Evolutionary conservation across 2,797 vertebrate genomes (phyloP).

Genomic region (Pseudochirops cupreus): DNA sequence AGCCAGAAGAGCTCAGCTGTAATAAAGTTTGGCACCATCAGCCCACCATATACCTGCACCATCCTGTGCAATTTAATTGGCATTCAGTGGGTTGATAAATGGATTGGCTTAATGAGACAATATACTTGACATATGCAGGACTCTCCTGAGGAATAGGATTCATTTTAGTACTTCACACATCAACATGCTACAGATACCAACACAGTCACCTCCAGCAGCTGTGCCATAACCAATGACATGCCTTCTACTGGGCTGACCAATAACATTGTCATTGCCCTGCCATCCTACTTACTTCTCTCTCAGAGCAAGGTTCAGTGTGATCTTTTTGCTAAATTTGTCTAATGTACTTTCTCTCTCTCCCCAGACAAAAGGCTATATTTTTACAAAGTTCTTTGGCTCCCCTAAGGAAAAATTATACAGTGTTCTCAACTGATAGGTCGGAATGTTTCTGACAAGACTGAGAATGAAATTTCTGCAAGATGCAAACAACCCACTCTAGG

Average conservation of each 20-base stretch:
- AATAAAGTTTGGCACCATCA: conserved; percentile 90
- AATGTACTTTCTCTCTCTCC: conserved; percentile 50
- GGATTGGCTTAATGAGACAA: conserved; percentile 95
- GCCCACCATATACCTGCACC: conserved; percentile 92
- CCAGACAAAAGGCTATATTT: conserved; percentile 53
- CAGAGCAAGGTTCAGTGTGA: neutral
- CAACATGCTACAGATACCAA: conserved; percentile 92
- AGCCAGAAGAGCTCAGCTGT: conserved; percentile 92
- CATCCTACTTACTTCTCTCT: conserved; percentile 53
- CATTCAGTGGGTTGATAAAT: conserved; percentile 95
- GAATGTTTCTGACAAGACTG: conserved; percentile 17
- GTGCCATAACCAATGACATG: conserved; percentile 83
- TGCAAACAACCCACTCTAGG: conserved; percentile 32
- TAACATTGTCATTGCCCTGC: conserved; percentile 77
- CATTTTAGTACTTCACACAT: conserved; percentile 92
- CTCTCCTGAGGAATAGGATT: conserved; percentile 93
- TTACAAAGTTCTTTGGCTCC: conserved; percentile 60
- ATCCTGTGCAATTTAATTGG: conserved; percentile 95
- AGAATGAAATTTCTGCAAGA: conserved; percentile 12
- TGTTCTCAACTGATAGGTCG: conserved; percentile 31
- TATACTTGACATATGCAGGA: conserved; percentile 95
- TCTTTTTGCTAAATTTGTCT: conserved; percentile 45
- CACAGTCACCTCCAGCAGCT: conserved; percentile 87
- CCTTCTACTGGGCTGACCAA: conserved; percentile 83
- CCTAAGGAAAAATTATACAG: conserved; percentile 25